Percentiles rank a stretch among this genome's conserved stretches.
These are phyloP conservation scores for Netta rufina DNA, from an alignment of 2,797 vertebrate genomes.

Conservation along the genomic window DNA sequence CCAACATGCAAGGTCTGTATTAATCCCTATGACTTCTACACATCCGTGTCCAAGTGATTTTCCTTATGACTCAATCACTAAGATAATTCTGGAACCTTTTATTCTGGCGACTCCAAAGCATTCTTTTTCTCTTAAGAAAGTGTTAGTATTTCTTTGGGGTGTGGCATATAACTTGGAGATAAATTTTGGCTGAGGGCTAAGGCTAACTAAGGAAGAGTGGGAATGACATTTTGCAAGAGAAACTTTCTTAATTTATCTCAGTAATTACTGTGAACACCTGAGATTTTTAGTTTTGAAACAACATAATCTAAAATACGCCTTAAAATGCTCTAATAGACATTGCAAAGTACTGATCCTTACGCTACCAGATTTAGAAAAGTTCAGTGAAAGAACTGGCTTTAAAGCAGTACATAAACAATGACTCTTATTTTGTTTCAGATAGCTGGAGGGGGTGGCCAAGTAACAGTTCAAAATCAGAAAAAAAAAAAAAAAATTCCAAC, in stretches of 20 bases:
- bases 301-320: background rate
- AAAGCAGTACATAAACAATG: conserved; percentile 25
- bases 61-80: background rate
- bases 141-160: background rate
- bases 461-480: background rate
- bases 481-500: background rate
- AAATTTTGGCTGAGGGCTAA: background rate
- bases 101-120: background rate
- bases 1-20: background rate
- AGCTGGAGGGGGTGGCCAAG: background rate
- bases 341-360: background rate
- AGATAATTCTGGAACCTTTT: conserved; percentile 30
- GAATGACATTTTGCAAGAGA: background rate
- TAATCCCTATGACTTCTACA: background rate
- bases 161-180: background rate
- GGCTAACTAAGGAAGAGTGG: background rate
- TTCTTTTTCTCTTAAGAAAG: conserved; percentile 14
- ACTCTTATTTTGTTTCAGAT: background rate
- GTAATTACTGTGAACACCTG: background rate
- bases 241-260: background rate
- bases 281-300: conserved; percentile 9
- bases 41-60: background rate
- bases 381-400: background rate
- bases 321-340: background rate
- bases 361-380: background rate